Conservation (phyloP, 2,888 invertebrate species). For the Pandemis cinnamomeana region DNA sequence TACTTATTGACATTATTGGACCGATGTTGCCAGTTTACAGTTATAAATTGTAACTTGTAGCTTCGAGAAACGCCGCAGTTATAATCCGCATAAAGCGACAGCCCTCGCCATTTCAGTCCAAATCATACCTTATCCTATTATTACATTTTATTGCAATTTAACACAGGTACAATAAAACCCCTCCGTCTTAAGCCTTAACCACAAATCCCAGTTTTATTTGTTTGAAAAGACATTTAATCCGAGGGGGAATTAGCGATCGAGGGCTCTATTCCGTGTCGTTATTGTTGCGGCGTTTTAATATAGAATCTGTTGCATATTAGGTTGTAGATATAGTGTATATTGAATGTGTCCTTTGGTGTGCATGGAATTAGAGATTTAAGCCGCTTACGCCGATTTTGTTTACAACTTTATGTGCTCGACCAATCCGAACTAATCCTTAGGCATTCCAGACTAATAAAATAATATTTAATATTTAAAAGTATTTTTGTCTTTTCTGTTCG, state of each 20-base stretch:
- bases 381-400: neutral
- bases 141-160: conserved; percentile 38
- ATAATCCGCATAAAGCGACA: conserved; percentile 8
- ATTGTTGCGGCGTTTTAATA: conserved; percentile 23
- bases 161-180: conserved; percentile 36
- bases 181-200: conserved; percentile 30
- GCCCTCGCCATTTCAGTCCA: conserved; percentile 21
- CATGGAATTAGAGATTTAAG: neutral
- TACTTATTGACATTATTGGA: too few relatives aligned
- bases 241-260: conserved; percentile 44
- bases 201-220: conserved; percentile 70
- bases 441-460: too few relatives aligned
- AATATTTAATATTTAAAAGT: too few relatives aligned
- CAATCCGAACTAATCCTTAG: too few relatives aligned
- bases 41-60: too few relatives aligned
- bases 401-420: neutral
- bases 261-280: conserved; percentile 18
- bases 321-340: neutral
- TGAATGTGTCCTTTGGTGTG: neutral
- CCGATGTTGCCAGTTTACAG: too few relatives aligned
- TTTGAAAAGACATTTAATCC: conserved; percentile 65
- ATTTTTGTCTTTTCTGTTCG: too few relatives aligned
- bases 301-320: neutral
- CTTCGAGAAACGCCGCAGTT: too few relatives aligned
- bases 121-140: conserved; percentile 23